A percentile compares a stretch with the other conserved stretches of the same genome.
These are phyloP conservation scores for Oceanites oceanicus DNA, from an alignment of 2,113 vertebrate species.

Conservation along the genomic window DNA sequence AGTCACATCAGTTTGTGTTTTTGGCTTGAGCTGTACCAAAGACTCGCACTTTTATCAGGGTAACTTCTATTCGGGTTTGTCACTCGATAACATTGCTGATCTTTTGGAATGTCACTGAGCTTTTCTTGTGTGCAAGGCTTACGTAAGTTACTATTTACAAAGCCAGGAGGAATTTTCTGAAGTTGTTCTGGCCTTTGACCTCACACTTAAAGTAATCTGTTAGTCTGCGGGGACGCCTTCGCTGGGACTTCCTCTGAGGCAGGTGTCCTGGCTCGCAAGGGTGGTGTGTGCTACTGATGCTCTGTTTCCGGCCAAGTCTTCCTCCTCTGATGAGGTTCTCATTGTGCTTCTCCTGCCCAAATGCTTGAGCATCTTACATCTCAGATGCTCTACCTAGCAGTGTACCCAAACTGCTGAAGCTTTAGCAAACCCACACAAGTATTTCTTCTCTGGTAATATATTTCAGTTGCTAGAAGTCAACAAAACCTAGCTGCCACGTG, in stretches of 20 bases:
- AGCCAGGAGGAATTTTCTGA: background rate
- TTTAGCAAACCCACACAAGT: background rate
- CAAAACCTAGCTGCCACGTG: background rate
- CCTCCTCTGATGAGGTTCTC: background rate
- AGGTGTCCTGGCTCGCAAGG: rapidly evolving
- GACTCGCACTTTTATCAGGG: rapidly evolving
- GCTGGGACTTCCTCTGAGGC: background rate
- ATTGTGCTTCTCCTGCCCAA: background rate
- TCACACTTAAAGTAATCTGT: rapidly evolving
- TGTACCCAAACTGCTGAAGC: background rate
- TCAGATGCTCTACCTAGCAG: background rate
- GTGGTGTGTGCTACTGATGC: background rate
- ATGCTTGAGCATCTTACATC: background rate
- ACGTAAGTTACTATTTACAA: rapidly evolving
- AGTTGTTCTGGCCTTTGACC: background rate
- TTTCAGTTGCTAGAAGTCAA: background rate
- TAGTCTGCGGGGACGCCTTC: background rate
- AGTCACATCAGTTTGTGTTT: rapidly evolving
- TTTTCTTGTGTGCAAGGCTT: background rate
- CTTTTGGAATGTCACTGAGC: background rate
- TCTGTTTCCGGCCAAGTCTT: rapidly evolving
- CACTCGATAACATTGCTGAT: background rate
- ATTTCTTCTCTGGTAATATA: background rate
- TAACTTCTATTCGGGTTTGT: background rate
- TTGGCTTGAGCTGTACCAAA: background rate